A percentile compares a stretch with the other conserved stretches of the same genome.
Evolutionary conservation across 1,140 invertebrate species (phyloP).

Genomic region (Sinonovacula constricta): DNA sequence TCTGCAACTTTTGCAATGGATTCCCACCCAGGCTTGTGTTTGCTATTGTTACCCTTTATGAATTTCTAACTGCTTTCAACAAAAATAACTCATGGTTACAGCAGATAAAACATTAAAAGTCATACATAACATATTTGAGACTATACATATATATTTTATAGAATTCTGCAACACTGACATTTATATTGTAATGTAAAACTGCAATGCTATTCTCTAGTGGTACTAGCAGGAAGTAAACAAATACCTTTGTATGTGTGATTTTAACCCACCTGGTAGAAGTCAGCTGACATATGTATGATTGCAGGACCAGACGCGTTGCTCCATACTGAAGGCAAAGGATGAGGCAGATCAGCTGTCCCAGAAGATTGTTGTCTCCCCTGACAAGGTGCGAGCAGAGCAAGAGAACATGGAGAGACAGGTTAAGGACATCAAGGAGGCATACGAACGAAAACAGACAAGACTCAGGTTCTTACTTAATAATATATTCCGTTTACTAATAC

Average conservation of each 20-base stretch:
- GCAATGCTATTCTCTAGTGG: background rate
- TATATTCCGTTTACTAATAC: too few relatives aligned
- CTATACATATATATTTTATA: background rate
- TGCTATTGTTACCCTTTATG: too few relatives aligned
- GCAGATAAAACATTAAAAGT: too few relatives aligned
- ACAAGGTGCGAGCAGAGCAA: conserved; percentile 61
- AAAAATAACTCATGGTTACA: too few relatives aligned
- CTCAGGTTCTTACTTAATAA: too few relatives aligned
- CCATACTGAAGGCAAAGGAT: conserved; percentile 52
- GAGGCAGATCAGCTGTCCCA: conserved; percentile 63
- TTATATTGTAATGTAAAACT: background rate
- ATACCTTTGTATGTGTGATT: background rate
- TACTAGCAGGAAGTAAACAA: background rate
- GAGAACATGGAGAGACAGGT: conserved; percentile 59
- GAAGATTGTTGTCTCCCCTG: conserved; percentile 69
- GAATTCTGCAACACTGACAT: background rate
- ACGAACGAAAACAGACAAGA: conserved; percentile 52
- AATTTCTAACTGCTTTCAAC: too few relatives aligned
- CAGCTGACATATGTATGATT: too few relatives aligned
- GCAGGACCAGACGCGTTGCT: conserved; percentile 59
- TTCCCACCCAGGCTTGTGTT: too few relatives aligned
- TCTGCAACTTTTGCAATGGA: too few relatives aligned
- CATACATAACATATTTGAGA: background rate
- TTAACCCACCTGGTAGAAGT: too few relatives aligned
- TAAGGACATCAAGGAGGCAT: conserved; percentile 36